Percentiles rank a stretch among this genome's conserved stretches.
phyloP scores from a whole-genome alignment of 2,797 vertebrate species.

The Echeneis naucrates region DNA sequence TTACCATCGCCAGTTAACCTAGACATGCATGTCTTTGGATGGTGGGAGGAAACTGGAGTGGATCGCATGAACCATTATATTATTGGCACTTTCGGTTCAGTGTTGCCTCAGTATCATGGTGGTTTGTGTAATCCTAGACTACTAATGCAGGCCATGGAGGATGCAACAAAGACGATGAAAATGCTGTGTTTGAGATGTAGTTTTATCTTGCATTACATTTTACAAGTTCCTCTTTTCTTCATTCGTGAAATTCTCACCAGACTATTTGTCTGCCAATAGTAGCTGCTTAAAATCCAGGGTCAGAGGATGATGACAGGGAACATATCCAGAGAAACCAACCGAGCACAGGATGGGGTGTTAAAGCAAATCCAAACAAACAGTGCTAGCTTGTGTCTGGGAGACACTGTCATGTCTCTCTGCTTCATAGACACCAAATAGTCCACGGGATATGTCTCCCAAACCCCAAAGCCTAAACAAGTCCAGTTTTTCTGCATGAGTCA shows the following conservation, averaged over 20 bases:
- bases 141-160: constrained; percentile 12
- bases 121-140: constrained; percentile 17
- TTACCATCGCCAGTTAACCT: no score
- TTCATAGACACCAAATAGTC: constrained; percentile 58
- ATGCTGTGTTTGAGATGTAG: constrained; percentile 28
- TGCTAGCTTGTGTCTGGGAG: constrained; percentile 63
- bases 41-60: no score
- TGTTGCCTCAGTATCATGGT: constrained; percentile 6
- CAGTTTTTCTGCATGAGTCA: constrained; percentile 61
- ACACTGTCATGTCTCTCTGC: constrained; percentile 58
- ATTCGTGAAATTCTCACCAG: constrained; percentile 67
- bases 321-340: constrained; percentile 62
- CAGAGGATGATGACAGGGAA: constrained; percentile 62
- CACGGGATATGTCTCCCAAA: constrained; percentile 52
- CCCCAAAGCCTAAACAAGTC: constrained; percentile 59
- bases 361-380: constrained; percentile 77
- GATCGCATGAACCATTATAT: constrained; percentile 11
- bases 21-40: no score
- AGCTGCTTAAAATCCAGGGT: constrained; percentile 76
- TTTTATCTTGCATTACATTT: constrained; percentile 44
- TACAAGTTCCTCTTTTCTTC: constrained; percentile 49
- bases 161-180: constrained; percentile 36
- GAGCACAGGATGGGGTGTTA: constrained; percentile 66
- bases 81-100: constrained; percentile 5
- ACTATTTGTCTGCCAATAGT: constrained; percentile 58